Percentiles rank a stretch among this genome's conserved stretches.
Evolutionary conservation across 2,113 vertebrate genomes (phyloP).

Genomic region (Rhinoderma darwinii): DNA sequence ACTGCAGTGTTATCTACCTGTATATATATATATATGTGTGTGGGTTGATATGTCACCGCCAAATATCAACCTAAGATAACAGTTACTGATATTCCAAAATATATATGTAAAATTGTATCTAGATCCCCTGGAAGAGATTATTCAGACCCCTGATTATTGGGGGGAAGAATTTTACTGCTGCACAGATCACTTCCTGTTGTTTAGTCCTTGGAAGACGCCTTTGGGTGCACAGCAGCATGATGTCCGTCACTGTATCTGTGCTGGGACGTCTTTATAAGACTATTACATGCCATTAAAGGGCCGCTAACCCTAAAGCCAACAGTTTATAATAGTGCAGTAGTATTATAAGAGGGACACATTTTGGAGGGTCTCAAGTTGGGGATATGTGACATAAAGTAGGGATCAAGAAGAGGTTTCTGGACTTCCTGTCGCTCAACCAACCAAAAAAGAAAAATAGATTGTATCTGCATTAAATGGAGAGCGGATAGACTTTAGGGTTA

Average conservation of each 20-base stretch:
- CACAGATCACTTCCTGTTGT: background rate
- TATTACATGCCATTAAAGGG: background rate
- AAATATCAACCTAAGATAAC: background rate
- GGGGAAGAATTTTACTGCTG: background rate
- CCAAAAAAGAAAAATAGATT: background rate
- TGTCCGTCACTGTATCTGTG: no score
- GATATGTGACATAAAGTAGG: no score
- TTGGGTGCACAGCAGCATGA: background rate
- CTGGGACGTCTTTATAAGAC: no score
- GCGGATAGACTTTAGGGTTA: background rate
- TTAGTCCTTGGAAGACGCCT: background rate
- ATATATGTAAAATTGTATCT: background rate
- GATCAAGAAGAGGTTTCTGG: no score
- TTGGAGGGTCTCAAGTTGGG: no score
- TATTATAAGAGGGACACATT: no score
- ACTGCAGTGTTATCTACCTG: background rate
- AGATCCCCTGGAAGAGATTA: background rate
- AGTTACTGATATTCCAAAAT: background rate
- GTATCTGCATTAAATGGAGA: no score
- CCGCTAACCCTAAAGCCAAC: background rate
- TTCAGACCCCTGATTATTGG: background rate
- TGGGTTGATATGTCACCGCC: no score
- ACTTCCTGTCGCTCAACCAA: no score
- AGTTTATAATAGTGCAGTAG: no score
- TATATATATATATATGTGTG: background rate